Conservation (phyloP, 1,140 invertebrate species). For the Schmidtea mediterranea region DNA sequence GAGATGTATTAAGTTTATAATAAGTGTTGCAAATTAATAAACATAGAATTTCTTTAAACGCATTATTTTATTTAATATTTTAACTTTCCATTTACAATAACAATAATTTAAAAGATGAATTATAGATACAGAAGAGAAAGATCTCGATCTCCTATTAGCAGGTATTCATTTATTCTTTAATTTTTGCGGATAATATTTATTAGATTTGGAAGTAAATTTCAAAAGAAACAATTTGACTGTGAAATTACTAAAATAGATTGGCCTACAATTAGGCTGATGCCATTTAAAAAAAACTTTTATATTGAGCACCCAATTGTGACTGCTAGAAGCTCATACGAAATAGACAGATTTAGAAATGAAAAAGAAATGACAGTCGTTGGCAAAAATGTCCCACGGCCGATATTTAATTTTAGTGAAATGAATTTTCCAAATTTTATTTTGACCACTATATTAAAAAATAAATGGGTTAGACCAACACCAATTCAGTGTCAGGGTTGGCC, state of each 20-base stretch:
- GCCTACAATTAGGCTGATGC: not conserved
- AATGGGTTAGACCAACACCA: conserved; percentile 49
- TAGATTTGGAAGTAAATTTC: too few species aligned
- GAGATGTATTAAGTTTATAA: too few species aligned
- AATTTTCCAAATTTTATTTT: conserved; percentile 38
- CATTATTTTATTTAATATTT: too few species aligned
- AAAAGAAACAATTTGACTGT: too few species aligned
- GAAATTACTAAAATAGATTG: not conserved
- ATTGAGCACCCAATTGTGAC: not conserved
- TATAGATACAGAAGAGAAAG: too few species aligned
- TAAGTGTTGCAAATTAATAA: too few species aligned
- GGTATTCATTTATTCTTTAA: too few species aligned
- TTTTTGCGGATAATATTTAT: too few species aligned
- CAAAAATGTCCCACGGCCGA: conserved; percentile 49
- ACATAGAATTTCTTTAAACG: too few species aligned
- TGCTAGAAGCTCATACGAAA: not conserved
- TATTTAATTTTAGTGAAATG: conserved; percentile 57
- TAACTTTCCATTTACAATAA: too few species aligned
- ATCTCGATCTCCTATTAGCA: too few species aligned
- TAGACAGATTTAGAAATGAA: not conserved
- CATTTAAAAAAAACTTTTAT: conserved; percentile 4
- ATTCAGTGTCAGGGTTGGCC: conserved; percentile 43
- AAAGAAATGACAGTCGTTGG: conserved; percentile 54
- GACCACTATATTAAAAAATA: not conserved
- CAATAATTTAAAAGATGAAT: too few species aligned